Conservation (phyloP, 2,113 vertebrate species). For the Fulica atra region DNA sequence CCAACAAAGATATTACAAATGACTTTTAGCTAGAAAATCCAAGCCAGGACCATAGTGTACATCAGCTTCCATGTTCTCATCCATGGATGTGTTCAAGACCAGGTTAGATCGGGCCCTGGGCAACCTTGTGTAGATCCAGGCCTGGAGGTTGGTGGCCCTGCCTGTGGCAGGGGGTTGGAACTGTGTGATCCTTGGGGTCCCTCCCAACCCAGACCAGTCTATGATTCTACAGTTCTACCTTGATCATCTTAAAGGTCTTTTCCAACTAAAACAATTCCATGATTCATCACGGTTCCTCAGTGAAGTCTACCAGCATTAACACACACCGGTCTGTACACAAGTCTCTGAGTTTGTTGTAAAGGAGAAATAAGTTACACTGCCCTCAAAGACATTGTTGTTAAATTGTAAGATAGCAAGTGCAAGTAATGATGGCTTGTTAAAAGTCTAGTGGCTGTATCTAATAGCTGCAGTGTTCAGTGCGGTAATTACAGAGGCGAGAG, state of each 20-base stretch:
- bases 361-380: neutral
- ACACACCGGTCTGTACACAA: accelerated
- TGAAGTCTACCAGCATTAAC: neutral
- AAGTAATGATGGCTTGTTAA: constrained; percentile 33
- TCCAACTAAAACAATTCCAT: too few species aligned
- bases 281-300: neutral
- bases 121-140: too few species aligned
- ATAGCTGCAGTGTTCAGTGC: neutral
- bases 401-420: neutral
- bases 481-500: constrained; percentile 58
- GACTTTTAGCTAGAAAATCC: neutral
- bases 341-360: neutral
- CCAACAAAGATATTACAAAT: neutral
- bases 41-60: accelerated
- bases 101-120: too few species aligned
- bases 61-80: neutral
- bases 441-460: constrained; percentile 38
- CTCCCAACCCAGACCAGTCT: too few species aligned
- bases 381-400: neutral
- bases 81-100: too few species aligned
- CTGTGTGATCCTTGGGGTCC: too few species aligned
- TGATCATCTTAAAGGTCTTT: too few species aligned
- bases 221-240: neutral
- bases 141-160: too few species aligned
- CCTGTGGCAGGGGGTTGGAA: too few species aligned